Percentiles rank a stretch among this genome's conserved stretches.
Conservation (phyloP, 1,140 invertebrate genomes). For the Spodoptera frugiperda region DNA sequence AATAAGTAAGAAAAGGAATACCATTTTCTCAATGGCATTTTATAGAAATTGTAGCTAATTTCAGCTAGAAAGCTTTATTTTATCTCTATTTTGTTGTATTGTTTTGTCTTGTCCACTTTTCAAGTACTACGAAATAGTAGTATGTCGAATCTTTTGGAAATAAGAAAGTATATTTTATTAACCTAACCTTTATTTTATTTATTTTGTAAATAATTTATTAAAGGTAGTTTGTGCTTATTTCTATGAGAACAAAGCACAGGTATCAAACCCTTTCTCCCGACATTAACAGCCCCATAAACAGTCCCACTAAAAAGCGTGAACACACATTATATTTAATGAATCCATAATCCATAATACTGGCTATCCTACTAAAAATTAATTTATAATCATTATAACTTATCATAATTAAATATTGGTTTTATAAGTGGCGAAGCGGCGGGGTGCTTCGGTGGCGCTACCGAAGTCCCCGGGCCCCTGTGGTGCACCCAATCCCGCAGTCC, state of each 20-base stretch:
- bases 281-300: conserved; percentile 20
- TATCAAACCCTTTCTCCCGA: conserved; percentile 7
- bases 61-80: too few species aligned
- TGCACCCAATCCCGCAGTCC: conserved; percentile 19
- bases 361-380: conserved; percentile 44
- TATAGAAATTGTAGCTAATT: too few species aligned
- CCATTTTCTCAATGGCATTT: too few species aligned
- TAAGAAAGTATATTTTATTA: too few species aligned
- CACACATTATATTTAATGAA: conserved; percentile 19
- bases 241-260: not conserved
- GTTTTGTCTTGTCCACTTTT: too few species aligned
- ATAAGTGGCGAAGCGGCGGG: conserved; percentile 45
- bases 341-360: conserved; percentile 14
- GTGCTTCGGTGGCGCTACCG: conserved; percentile 47
- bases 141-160: too few species aligned
- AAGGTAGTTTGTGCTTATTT: not conserved
- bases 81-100: too few species aligned
- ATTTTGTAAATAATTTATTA: not conserved
- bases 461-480: conserved; percentile 42
- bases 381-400: conserved; percentile 48
- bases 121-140: too few species aligned
- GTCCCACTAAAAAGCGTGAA: conserved; percentile 36
- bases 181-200: too few species aligned
- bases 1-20: too few species aligned
- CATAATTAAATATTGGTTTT: conserved; percentile 50